phyloP scores from a whole-genome alignment of 1,140 invertebrate genomes.

The Bombus pascuorum region DNA sequence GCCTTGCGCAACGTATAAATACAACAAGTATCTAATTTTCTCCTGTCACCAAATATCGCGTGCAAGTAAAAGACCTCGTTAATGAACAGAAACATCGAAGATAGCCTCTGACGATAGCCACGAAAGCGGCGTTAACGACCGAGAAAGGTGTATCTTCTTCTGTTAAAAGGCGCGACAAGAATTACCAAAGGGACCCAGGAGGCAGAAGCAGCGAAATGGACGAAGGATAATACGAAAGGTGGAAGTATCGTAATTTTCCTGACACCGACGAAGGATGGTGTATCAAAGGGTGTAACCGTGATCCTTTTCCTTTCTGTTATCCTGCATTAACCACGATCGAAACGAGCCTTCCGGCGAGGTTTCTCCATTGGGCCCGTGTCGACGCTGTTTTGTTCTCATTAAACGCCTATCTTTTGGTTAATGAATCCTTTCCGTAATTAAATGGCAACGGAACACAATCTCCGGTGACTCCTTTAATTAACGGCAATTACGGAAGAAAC shows the following conservation, averaged over 20 bases:
- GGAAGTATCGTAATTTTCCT: constrained; percentile 24
- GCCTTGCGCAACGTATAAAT: no score
- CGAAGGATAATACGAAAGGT: not conserved
- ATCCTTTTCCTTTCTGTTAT: constrained; percentile 9
- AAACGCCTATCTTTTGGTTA: constrained; percentile 52
- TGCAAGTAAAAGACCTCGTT: no score
- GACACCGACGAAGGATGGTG: no score
- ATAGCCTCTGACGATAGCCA: no score
- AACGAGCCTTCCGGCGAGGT: constrained; percentile 6
- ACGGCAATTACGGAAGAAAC: constrained; percentile 63
- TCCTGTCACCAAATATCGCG: no score
- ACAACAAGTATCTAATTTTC: no score
- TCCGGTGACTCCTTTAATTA: constrained; percentile 62
- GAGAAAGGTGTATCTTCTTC: no score
- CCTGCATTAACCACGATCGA: not conserved
- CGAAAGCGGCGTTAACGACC: no score
- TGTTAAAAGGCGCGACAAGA: not conserved
- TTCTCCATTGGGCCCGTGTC: constrained; percentile 11
- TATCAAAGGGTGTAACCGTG: constrained; percentile 3
- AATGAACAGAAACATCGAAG: no score
- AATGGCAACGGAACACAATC: constrained; percentile 60
- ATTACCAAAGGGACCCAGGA: not conserved
- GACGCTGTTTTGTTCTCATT: constrained; percentile 60
- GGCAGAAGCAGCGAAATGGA: not conserved
- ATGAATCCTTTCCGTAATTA: constrained; percentile 70